Evolutionary conservation across 30 jellyfish, hydroid and myxozoan species (phyloP).

Genomic region (Sanderia malayensis): DNA sequence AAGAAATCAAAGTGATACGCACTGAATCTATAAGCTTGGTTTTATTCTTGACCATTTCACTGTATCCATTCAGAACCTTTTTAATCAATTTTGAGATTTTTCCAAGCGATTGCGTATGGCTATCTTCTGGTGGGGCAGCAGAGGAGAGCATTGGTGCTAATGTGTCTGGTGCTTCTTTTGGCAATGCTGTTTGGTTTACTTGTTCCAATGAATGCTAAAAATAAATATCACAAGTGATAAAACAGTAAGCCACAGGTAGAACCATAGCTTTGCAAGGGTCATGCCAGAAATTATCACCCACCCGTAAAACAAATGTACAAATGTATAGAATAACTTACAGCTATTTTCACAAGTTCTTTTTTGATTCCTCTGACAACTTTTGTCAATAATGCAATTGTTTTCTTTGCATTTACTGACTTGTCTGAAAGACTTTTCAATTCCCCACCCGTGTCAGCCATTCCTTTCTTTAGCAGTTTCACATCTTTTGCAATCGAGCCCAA

Average conservation of each 20-base stretch:
- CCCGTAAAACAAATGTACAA: too few species aligned
- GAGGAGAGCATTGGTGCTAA: slow-evolving; percentile 41
- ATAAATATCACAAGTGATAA: too few species aligned
- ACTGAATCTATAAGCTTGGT: slow-evolving; percentile 35
- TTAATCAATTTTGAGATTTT: slow-evolving; percentile 34
- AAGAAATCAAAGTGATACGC: too few species aligned
- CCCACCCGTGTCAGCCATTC: slow-evolving; percentile 80
- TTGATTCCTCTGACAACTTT: slow-evolving; percentile 33
- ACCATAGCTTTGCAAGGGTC: too few species aligned
- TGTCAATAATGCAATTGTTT: slow-evolving; percentile 15
- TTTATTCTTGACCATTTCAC: slow-evolving; percentile 49
- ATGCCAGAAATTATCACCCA: too few species aligned
- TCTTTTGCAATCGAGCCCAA: slow-evolving; percentile 16
- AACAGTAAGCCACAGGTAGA: too few species aligned
- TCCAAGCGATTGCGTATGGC: slow-evolving; percentile 6
- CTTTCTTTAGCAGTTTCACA: slow-evolving; percentile 54
- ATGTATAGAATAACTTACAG: too few species aligned
- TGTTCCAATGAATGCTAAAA: slow-evolving; percentile 21
- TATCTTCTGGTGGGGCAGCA: slow-evolving; percentile 30
- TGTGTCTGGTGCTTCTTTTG: slow-evolving; percentile 41
- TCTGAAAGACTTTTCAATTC: slow-evolving; percentile 57
- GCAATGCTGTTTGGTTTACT: slow-evolving; percentile 4
- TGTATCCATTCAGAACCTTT: slow-evolving; percentile 50
- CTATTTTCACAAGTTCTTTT: slow-evolving; percentile 14
- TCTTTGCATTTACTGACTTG: slow-evolving; percentile 47